Base-by-base conservation (phyloP, 2,113 vertebrate genomes). In the Trinectes maculatus region DNA sequence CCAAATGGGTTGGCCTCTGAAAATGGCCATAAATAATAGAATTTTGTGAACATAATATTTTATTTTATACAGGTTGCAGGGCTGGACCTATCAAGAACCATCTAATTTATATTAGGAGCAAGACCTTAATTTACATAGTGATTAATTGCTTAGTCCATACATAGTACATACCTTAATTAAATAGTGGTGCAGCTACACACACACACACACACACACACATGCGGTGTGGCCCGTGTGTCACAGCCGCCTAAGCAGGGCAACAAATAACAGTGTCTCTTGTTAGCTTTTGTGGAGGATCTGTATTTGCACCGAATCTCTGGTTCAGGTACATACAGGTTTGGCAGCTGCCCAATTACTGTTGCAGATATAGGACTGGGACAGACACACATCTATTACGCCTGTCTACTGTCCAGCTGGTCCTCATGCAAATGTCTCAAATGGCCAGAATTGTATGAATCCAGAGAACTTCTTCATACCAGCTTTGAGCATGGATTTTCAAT, bases 301-400 rank as follows among this genome's bases (percentile, higher is more conserved):
- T 11, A 12, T 39, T 42, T 53, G 21, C 59, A 43, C 1, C 1
- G 21, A 18, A 21, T 28, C 25, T 3, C 24, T 22, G 37, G 39
- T 61, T 24, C 58, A 52, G 39, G 28, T 29, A 47, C 11, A 2
- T 26, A 26, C 40, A 39, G n/a, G 8, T 44, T 37, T 16, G 2
- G 53, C 68, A 76, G 74, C 60, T 71, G 64, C 34, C 68, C 62
- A 25, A 44, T 24, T 28, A 31, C n/a, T n/a, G n/a, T n/a, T n/a
- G n/a, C 61, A 74, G 56, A 49, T 71, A 43, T 21, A 65, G 24
- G 71, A 85, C 22, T 51, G 51, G 67, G 46, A 47, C 28, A 46
- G 34, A 49, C 42, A 9, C 16, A 13, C 54, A 16, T 40, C 39
- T 59, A 4, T 13, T 52, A 53, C 40, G 52, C 31, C 47, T 25